These are phyloP conservation scores for Chaitophorus viminalis DNA, from an alignment of 2,888 invertebrate species.

Conservation along the genomic window DNA sequence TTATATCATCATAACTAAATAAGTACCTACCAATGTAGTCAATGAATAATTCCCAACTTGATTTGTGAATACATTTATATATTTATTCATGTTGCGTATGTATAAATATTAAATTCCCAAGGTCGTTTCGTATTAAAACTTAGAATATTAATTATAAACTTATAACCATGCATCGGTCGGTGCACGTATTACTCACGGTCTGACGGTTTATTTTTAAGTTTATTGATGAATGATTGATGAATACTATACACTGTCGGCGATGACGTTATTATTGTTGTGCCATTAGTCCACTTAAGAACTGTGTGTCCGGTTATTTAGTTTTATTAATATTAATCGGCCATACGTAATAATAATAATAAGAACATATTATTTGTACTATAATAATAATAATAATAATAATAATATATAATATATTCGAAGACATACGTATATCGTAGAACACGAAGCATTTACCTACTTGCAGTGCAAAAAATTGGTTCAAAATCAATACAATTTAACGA, in stretches of 20 bases:
- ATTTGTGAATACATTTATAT: neutral
- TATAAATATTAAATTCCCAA: neutral
- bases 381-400: neutral
- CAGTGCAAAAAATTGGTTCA: neutral
- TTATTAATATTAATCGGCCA: neutral
- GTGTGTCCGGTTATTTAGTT: neutral
- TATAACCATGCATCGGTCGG: neutral
- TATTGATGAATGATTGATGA: neutral
- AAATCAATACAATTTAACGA: neutral
- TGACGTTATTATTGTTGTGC: neutral
- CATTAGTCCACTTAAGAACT: neutral
- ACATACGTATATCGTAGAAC: neutral
- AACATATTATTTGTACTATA: no score
- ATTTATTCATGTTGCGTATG: neutral
- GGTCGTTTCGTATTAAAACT: neutral
- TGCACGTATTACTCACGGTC: neutral
- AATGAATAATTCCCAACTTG: neutral
- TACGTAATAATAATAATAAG: neutral
- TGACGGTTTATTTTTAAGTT: neutral
- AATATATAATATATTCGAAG: neutral
- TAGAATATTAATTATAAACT: neutral
- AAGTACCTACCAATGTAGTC: neutral
- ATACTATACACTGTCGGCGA: neutral
- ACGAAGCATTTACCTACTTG: neutral
- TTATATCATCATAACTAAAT: no score